A percentile compares a stretch with the other conserved stretches of the same genome.
Evolutionary conservation across 1,140 invertebrate genomes (phyloP).

Genomic region (Drosophila mauritiana): DNA sequence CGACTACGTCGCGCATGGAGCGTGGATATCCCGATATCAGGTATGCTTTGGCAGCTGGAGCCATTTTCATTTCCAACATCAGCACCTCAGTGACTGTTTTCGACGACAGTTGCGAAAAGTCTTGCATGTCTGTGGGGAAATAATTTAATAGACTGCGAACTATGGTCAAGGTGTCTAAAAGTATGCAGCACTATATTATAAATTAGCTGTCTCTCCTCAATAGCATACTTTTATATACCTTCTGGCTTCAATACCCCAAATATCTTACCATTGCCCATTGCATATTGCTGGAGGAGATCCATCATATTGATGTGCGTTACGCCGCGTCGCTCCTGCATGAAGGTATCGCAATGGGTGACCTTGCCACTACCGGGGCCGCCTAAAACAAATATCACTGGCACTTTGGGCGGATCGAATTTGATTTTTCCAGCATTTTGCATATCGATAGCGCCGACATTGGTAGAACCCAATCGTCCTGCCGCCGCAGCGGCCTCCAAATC

Average conservation of each 20-base stretch:
- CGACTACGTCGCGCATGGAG: conserved; percentile 95
- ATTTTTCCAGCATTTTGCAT: conserved; percentile 91
- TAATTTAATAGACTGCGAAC: not conserved
- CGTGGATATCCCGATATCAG: conserved; percentile 98
- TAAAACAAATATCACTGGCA: conserved; percentile 94
- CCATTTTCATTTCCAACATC: conserved; percentile 97
- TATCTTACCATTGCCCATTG: conserved; percentile 91
- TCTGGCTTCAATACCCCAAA: not conserved
- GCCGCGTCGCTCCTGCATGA: conserved; percentile 93
- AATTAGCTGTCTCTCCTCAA: not conserved
- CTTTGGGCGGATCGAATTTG: conserved; percentile 92
- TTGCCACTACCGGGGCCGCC: conserved; percentile 96
- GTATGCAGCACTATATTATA: not conserved
- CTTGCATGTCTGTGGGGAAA: conserved; percentile 89
- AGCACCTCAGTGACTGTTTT: conserved; percentile 94
- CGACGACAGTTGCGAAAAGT: conserved; percentile 92
- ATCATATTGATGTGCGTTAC: conserved; percentile 96
- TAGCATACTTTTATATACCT: not conserved
- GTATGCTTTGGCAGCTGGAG: conserved; percentile 94
- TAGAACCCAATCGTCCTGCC: conserved; percentile 45
- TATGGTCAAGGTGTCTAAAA: not conserved
- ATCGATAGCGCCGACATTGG: conserved; percentile 71
- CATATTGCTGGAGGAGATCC: conserved; percentile 93
- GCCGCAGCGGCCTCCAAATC: conserved; percentile 38
- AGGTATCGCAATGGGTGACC: conserved; percentile 95